Conservation (phyloP, 1,140 invertebrate genomes). For the Eupeodes corollae region DNA sequence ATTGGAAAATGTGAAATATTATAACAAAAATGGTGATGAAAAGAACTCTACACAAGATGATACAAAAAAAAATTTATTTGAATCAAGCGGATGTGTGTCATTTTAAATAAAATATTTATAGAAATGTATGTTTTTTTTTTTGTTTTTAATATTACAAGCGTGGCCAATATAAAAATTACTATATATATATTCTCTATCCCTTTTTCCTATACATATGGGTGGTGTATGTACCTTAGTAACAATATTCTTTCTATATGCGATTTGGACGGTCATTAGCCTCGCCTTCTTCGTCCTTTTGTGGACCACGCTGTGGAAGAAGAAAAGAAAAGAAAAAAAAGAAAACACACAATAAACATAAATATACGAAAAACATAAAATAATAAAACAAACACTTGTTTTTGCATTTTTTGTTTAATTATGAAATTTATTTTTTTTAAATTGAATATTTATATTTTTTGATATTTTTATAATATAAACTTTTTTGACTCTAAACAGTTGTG, state of each 20-base stretch:
- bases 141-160: neutral
- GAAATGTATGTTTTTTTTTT: no score
- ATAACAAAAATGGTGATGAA: no score
- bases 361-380: neutral
- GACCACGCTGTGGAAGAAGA: neutral
- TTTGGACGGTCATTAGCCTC: neutral
- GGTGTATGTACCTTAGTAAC: neutral
- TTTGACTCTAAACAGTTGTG: no score
- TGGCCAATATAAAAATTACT: neutral
- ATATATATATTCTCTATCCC: neutral
- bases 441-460: neutral
- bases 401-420: neutral
- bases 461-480: neutral
- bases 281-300: neutral
- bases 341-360: neutral
- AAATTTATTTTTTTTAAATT: no score
- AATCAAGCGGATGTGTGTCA: no score
- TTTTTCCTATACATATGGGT: neutral
- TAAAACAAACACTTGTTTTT: neutral
- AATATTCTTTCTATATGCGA: neutral
- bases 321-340: neutral
- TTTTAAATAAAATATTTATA: no score
- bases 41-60: no score
- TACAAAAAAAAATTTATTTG: no score
- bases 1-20: no score